Evolutionary conservation across 2,113 vertebrate genomes (phyloP), one percentile per base, ranked within the genome.

Genomic region (Cnemophilus loriae): DNA sequence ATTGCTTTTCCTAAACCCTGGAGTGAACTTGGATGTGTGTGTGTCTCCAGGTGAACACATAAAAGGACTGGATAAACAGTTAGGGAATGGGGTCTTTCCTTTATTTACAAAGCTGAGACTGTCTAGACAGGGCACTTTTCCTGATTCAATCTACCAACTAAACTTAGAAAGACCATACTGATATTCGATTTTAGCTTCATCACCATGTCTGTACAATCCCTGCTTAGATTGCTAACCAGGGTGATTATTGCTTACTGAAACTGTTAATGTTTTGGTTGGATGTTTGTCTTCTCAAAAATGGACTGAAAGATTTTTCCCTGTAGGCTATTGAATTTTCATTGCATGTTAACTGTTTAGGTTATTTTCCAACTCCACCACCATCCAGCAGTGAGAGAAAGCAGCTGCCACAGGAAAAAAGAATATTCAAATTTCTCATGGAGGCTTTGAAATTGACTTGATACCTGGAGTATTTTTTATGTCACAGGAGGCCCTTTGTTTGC

Each of bases 181-280:
- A 90, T 92, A 88, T 63, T 95, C 39, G 0, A 17, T 86, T 90
- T 95, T 86, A 90, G 28, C 61, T 95, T 76, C 27, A 12, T 73
- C 6, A 3, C 47, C 68, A 18, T 84, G 88, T 70, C 76, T 81
- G 10, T 84, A 90, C 88, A 95, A 59, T 52, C 55, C 60, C 60
- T 74, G 83, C 90, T 93, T 86, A 96, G 75, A 90, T 74, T 90
- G 88, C 94, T 95, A 70, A 95, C 90, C 64, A 81, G 91, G 88
- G 94, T 96, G 95, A 95, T 97, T 97, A 97, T 84, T 92, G 89
- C 94, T 93, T 75, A 84, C 93, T 90, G 89, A 95, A 95, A 83
- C 94, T 90, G 94, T 93, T 52, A 61, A 71, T 85, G 77, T 84
- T 93, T 97, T 77, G 41, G 57, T 91, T 94, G 89, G 41, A 44